These are phyloP conservation scores for Morus bassanus DNA, from an alignment of 2,797 vertebrate species.

Conservation along the genomic window DNA sequence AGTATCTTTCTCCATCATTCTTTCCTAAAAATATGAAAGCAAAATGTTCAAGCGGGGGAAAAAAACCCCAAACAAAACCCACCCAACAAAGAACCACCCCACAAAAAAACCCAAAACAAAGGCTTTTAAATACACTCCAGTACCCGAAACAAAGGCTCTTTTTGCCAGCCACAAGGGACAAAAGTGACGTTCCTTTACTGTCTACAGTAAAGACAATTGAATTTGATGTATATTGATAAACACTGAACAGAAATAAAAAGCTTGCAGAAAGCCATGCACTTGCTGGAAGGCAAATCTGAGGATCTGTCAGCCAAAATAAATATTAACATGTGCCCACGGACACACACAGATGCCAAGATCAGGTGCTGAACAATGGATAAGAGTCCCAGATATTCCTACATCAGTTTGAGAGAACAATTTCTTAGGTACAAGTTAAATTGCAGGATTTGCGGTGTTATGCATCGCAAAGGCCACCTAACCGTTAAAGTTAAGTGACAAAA, in stretches of 20 bases:
- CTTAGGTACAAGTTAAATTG: not conserved
- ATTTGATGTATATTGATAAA: not conserved
- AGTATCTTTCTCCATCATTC: not conserved
- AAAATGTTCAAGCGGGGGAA: too few species aligned
- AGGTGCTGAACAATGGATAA: not conserved
- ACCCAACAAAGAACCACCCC: too few species aligned
- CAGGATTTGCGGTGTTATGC: not conserved
- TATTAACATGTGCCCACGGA: not conserved
- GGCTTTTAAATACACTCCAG: not conserved
- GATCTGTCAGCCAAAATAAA: not conserved
- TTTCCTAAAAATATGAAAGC: not conserved
- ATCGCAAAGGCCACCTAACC: not conserved
- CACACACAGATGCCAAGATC: not conserved
- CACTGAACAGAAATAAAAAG: not conserved
- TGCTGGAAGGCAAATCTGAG: not conserved
- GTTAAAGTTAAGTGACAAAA: not conserved
- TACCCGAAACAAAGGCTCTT: not conserved
- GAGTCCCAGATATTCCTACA: not conserved
- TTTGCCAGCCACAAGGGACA: not conserved
- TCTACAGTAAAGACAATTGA: not conserved
- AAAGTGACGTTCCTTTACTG: not conserved
- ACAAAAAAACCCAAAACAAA: too few species aligned
- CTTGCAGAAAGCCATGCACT: not conserved
- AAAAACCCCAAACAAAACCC: too few species aligned
- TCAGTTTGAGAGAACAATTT: not conserved